These are phyloP conservation scores for Dicyrtoma fusca DNA, from an alignment of 2,888 invertebrate species.

Conservation along the genomic window DNA sequence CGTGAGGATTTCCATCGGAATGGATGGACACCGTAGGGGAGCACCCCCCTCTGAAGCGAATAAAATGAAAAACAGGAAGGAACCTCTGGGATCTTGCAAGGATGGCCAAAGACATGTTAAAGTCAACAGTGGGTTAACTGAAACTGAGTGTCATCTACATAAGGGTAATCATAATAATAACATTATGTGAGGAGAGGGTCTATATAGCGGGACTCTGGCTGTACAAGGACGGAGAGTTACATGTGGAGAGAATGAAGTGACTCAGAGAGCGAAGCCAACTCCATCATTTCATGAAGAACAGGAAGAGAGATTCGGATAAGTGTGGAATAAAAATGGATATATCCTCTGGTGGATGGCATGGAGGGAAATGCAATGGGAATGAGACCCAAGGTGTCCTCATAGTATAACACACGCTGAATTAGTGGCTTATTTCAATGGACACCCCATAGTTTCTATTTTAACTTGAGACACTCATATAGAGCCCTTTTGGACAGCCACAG, in stretches of 20 bases:
- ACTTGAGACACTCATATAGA: slow-evolving; percentile 37
- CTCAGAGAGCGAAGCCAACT: too few species aligned
- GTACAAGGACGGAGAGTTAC: too few species aligned
- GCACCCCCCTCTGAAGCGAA: slow-evolving; percentile 57
- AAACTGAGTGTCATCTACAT: background rate
- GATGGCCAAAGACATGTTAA: slow-evolving; percentile 20
- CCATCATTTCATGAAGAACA: background rate
- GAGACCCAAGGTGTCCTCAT: slow-evolving; percentile 32
- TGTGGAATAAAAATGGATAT: slow-evolving; percentile 4
- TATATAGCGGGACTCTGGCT: background rate
- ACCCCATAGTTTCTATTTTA: slow-evolving; percentile 40
- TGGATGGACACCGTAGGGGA: slow-evolving; percentile 54
- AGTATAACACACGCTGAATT: slow-evolving; percentile 34
- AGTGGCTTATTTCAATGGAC: slow-evolving; percentile 41
- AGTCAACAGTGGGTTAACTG: background rate
- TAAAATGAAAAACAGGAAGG: slow-evolving; percentile 57
- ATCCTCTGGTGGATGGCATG: too few species aligned
- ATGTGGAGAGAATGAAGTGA: too few species aligned
- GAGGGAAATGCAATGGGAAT: background rate
- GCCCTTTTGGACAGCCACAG: slow-evolving; percentile 34
- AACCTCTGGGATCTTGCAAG: slow-evolving; percentile 40
- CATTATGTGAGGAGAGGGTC: background rate
- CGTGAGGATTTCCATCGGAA: slow-evolving; percentile 40
- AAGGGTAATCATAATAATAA: background rate
- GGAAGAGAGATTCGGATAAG: background rate